Base-by-base conservation (phyloP, 2,797 vertebrate genomes). In the Psittacula echo region DNA sequence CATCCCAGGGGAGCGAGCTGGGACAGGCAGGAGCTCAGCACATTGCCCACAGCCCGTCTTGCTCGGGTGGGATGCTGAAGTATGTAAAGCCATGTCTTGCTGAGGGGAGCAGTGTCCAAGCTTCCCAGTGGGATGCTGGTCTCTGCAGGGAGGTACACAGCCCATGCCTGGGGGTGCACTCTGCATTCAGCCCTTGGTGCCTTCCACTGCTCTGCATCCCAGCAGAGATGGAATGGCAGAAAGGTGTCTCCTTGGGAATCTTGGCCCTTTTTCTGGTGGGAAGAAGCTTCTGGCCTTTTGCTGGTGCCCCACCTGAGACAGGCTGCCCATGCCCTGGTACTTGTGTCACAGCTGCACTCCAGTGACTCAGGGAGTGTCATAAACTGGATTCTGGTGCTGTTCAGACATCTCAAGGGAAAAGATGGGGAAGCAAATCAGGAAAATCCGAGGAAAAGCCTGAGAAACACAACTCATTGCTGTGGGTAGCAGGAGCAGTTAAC, bases 81-180 rank as follows among this genome's bases (percentile, higher is more conserved):
- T 53, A 85, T 66, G 62, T 14, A 47, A 20, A 64, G 58, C 39
- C 19, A 11, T 9, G 10, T 48, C 61, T 66, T 77, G 62, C 50
- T 73, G 73, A 26, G 45, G 2, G 1, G 56, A 51, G 80, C 72
- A 65, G 44, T 6, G n/a, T 22, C 73, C 5, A 10, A 41, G 80
- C 51, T 14, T 29, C 44, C 5, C 1, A 6, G 73, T 1, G 0
- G 41, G 51, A 34, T 5, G 42, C 39, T 50, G 51, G 18, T 44
- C 37, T 24, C 34, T 32, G 39, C 4, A 7, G 29, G 60, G 5
- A 70, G 17, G 32, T 47, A 88, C 23, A 16, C 11, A 79, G 70
- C 26, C 50, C 6, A 2, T 0, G 1, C 30, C 15, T 48, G 8
- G 37, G 10, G 3, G 1, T 32, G 30, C 62, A 20, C 20, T 61